These are phyloP conservation scores for Mixornis gularis DNA, from an alignment of 2,113 vertebrate species.

Conservation along the genomic window DNA sequence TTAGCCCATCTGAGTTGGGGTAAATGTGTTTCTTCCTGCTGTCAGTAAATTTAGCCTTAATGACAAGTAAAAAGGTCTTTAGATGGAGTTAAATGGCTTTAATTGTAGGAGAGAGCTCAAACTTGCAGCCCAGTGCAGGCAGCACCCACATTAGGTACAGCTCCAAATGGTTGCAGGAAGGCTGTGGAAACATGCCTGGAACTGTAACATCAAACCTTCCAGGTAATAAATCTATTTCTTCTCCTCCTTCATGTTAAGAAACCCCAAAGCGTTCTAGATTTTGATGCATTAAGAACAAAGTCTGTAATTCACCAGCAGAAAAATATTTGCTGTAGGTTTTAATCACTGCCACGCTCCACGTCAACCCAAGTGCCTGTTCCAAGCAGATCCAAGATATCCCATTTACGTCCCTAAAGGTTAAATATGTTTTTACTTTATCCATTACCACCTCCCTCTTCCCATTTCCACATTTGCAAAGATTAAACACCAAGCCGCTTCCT, in stretches of 20 bases:
- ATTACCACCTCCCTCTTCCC: neutral
- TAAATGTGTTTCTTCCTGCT: neutral
- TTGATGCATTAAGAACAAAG: neutral
- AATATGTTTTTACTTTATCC: neutral
- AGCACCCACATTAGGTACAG: neutral
- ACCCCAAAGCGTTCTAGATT: neutral
- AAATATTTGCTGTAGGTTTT: neutral
- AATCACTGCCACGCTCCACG: neutral
- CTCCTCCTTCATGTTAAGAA: neutral
- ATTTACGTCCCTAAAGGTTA: neutral
- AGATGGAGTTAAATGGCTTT: neutral
- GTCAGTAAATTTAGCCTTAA: neutral
- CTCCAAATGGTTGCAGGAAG: neutral
- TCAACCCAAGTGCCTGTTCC: rapidly evolving
- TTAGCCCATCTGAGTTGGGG: neutral
- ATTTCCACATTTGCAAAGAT: neutral
- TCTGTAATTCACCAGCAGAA: neutral
- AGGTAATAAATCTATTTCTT: neutral
- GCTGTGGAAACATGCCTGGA: neutral
- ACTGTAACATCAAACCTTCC: neutral
- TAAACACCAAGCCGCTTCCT: neutral
- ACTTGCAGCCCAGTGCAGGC: neutral
- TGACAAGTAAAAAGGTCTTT: slow-evolving; percentile 9
- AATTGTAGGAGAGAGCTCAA: neutral
- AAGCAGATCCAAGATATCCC: neutral